Evolutionary conservation across 2,797 vertebrate genomes (phyloP), one percentile per base, ranked within the genome.

Genomic region (Mormyrus hasselquistii): DNA sequence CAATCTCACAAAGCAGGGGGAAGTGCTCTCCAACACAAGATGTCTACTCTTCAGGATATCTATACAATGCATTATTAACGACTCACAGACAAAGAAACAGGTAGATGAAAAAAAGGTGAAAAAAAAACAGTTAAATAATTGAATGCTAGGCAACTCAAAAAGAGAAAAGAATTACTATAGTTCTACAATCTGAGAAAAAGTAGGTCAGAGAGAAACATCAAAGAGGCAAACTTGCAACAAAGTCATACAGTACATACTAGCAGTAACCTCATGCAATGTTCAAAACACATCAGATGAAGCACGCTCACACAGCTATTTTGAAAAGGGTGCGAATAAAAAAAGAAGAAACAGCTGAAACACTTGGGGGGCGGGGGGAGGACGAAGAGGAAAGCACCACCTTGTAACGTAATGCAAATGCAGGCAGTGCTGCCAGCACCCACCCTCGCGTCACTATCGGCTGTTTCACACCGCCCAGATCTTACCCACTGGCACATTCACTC

Each of bases 31-130:
- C 86, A 88, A 88, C 84, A 86, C 89, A 89, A 89, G 62, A 88
- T 62, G 88, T 90, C 90, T 89, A 50, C 65, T 91, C 89, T 90
- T 76, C 52, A 91, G 89, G 89, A 91, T 93, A 94, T 93, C 94
- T 92, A 95, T 94, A 93, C 94, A 90, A 95, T 96, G 90, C 91
- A 96, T 96, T 95, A 95, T 96, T 96, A 94, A 96, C 92, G 91
- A 91, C 93, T 92, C 88, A 41, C 93, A 94, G 92, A 94, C 93
- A 94, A 95, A 95, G 94, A 94, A 93, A 91, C 91, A 89, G 92
- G 93, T 92, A 92, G 93, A 90, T 87, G 87, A 94, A 93, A 91
- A 93, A 94, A 92, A 92, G 93, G 89, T 90, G 94, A 92, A 94
- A 91, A 94, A 91, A 93, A 93, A 93, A 91, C 90, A 89, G 91